Evolutionary conservation across 1,140 invertebrate genomes (phyloP).

Genomic region (Drosophila obscura): DNA sequence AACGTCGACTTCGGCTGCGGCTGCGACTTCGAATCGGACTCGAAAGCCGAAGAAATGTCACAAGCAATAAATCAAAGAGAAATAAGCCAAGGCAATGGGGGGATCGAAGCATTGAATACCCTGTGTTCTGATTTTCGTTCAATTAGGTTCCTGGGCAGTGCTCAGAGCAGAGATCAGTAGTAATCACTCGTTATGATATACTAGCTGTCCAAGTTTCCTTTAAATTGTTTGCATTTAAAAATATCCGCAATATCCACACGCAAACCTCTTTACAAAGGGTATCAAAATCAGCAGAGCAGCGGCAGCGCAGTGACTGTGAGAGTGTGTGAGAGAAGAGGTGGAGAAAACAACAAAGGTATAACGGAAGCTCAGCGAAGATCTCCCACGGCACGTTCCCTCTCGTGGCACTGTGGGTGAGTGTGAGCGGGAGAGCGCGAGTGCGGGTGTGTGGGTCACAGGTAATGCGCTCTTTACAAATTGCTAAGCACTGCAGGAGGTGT

Average conservation of each 20-base stretch:
- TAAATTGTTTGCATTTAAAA: too few relatives aligned
- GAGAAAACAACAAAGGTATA: not conserved
- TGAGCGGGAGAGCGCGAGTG: not conserved
- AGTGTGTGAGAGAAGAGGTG: not conserved
- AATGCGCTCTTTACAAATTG: constrained; percentile 33
- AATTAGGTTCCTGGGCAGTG: too few relatives aligned
- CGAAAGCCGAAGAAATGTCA: constrained; percentile 61
- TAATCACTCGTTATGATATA: too few relatives aligned
- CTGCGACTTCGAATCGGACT: too few relatives aligned
- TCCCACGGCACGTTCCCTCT: constrained; percentile 28
- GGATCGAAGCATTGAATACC: not conserved
- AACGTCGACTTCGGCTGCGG: not conserved
- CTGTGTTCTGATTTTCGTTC: too few relatives aligned
- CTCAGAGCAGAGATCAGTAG: too few relatives aligned
- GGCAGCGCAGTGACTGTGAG: too few relatives aligned
- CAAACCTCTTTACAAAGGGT: too few relatives aligned
- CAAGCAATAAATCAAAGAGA: constrained; percentile 75
- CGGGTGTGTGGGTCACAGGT: constrained; percentile 2
- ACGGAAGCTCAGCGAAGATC: constrained; percentile 35
- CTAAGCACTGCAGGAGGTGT: constrained; percentile 16
- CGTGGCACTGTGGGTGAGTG: too few relatives aligned
- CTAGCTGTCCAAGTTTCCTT: too few relatives aligned
- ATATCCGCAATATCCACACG: too few relatives aligned
- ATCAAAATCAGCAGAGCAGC: too few relatives aligned
- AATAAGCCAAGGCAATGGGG: not conserved